Evolutionary conservation across 2,113 vertebrate species (phyloP), one percentile per base, ranked within the genome.

Genomic region (Gallinago undulata): DNA sequence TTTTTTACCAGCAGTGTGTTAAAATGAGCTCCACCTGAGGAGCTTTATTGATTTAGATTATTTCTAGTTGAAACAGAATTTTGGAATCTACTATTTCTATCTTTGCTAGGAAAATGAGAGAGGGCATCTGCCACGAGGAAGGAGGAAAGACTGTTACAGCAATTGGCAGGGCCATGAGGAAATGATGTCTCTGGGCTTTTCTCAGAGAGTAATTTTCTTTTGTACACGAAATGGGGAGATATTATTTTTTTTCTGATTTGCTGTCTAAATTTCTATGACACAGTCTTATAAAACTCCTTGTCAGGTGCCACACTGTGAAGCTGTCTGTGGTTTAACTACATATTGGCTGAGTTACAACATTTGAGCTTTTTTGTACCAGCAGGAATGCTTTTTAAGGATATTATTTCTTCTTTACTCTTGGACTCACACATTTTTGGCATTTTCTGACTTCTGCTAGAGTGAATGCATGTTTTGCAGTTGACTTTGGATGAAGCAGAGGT

Each of bases 211-310:
- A 47, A 19, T 79, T 80, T 55, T 74, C 4, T 89, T 59, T 70
- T 67, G 5, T 78, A 19, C 11, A 53, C 55, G n/a, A 91, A 47
- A 45, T 19, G 3, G 5, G 13, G 12, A 75, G 19, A 3, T 88
- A 0, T 3, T 64, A 39, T 28, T 55, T 53, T 3, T 60, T 30
- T 84, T 70, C 75, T 35, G 27, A 39, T 23, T 22, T 8, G 13
- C 10, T 70, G 10, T 70, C 27, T 31, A 55, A 18, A 67, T 89
- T 94, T 64, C 41, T 41, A 1, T 41, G 30, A 22, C 33, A 47
- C 22, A 16, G 12, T 43, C 41, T 37, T 77, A 23, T 3, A 21
- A 30, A 81, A 50, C 23, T 83, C 0, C 0, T 0, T 78, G 31
- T 83, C 30, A 67, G 5, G 13, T 77, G 31, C 43, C 31, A 21